Base-by-base conservation (phyloP, 2,888 invertebrate genomes). In the Tinea semifulvella region DNA sequence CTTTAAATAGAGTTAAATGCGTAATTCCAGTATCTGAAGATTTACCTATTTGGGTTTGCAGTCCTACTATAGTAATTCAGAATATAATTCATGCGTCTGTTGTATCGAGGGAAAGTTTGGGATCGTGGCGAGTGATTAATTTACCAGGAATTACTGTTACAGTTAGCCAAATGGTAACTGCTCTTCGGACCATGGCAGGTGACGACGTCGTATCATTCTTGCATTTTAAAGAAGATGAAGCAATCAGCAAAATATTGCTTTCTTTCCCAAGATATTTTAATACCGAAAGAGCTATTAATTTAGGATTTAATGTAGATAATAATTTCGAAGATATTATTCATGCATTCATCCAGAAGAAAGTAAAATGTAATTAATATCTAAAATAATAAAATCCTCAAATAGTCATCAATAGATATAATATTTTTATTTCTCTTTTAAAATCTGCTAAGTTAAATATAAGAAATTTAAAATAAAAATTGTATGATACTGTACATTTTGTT, bases 141-240 rank as follows among this genome's bases (percentile, higher is more conserved):
- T 53, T 77, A 44, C 79, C 79, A 1, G 77, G 77, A 11, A 50
- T 77, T 26, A 52, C 61, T 44, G 67, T 68, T 4, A 50, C 68
- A 2, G 68, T 65, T 19, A 47, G 49, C 0, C 65, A 63, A 8
- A 72, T 74, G 67, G 45, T 73, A 36, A 48, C 51, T 13, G 70
- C 74, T 27, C 53, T 77, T 31, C 52, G 57, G 1, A 50, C 49
- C 1, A 65, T 60, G 10, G 71, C 69, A n/a, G 76, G 76, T 6
- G 55, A 58, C 6, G 46, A 52, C 31, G 60, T 53, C 10, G 65
- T 63, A 0, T 54, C 58, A 14, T 58, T 64, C 22, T 65, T 79
- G 8, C 52, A 49, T 13, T 72, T 57, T 47, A 55, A 58, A 43
- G 51, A 45, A 10, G 65, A 73, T 48, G 65, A 65, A 25, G 19